A percentile compares a stretch with the other conserved stretches of the same genome.
Evolutionary conservation across 2,797 vertebrate species (phyloP).

Genomic region (Typhlichthys eigenmanni): DNA sequence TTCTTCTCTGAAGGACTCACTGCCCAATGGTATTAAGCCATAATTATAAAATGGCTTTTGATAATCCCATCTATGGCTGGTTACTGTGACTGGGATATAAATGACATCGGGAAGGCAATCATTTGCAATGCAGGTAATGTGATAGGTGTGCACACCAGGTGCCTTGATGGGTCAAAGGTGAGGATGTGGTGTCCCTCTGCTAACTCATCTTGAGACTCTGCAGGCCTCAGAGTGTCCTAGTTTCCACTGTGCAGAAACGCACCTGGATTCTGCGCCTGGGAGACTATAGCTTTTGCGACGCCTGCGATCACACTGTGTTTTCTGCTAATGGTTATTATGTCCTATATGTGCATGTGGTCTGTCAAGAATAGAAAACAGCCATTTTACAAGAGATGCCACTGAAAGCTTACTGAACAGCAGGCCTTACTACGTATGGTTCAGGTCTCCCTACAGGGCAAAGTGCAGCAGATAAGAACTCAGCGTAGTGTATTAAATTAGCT

Average conservation of each 20-base stretch:
- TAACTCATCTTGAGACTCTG: constrained; percentile 42
- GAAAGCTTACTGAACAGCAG: background rate
- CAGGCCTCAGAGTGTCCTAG: constrained; percentile 41
- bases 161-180: constrained; percentile 22
- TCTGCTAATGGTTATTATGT: constrained; percentile 20
- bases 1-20: constrained; percentile 19
- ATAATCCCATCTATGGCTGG: constrained; percentile 10
- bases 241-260: constrained; percentile 44
- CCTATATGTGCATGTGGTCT: constrained; percentile 13
- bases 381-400: background rate
- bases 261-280: constrained; percentile 28
- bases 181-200: constrained; percentile 27
- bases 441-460: constrained; percentile 8
- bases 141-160: constrained; percentile 33
- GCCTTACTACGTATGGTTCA: constrained; percentile 9
- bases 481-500: background rate
- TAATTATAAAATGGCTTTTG: constrained; percentile 4
- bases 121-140: constrained; percentile 23
- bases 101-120: constrained; percentile 1
- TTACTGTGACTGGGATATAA: constrained; percentile 15
- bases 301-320: constrained; percentile 29
- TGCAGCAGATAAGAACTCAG: constrained; percentile 13
- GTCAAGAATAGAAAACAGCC: background rate
- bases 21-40: constrained; percentile 1
- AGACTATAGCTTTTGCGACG: constrained; percentile 8